Evolutionary conservation across 23 tunicate genomes (phyloP).

Genomic region (Halocynthia roretzi): DNA sequence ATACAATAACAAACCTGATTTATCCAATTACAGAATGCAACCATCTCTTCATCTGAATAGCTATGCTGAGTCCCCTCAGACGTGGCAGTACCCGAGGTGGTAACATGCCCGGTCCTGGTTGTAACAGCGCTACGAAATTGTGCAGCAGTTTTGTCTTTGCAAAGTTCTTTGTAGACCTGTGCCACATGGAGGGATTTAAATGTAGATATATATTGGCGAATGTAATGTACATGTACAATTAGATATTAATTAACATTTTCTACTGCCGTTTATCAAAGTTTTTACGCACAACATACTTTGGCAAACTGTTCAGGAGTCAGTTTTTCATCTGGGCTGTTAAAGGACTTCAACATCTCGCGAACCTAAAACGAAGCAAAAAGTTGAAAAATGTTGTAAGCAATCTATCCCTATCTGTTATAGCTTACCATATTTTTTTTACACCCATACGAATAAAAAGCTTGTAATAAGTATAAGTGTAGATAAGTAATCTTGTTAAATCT

Average conservation of each 20-base stretch:
- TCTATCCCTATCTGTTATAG: too few relatives aligned
- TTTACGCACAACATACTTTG: too few relatives aligned
- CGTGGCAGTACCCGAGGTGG: constrained; percentile 43
- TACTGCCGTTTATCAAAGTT: too few relatives aligned
- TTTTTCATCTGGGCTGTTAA: too few relatives aligned
- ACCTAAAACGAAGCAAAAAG: too few relatives aligned
- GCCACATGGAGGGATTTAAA: not conserved
- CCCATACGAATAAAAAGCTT: too few relatives aligned
- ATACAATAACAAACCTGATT: constrained; percentile 22
- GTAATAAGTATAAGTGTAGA: not conserved
- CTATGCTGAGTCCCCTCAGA: constrained; percentile 94
- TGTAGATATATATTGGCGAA: not conserved
- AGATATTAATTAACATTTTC: too few relatives aligned
- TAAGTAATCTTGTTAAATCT: not conserved
- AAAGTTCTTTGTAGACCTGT: constrained; percentile 60
- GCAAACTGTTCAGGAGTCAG: too few relatives aligned
- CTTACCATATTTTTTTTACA: too few relatives aligned
- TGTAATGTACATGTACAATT: not conserved
- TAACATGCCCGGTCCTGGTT: constrained; percentile 43
- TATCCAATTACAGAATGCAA: constrained; percentile 91
- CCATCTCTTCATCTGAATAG: constrained; percentile 85
- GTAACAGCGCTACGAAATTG: constrained; percentile 58
- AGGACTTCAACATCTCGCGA: too few relatives aligned
- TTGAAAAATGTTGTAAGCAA: too few relatives aligned
- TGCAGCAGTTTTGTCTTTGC: constrained; percentile 45